Evolutionary conservation across 2,888 invertebrate species (phyloP), one percentile per base, ranked within the genome.

Genomic region (Melinaea marsaeus): DNA sequence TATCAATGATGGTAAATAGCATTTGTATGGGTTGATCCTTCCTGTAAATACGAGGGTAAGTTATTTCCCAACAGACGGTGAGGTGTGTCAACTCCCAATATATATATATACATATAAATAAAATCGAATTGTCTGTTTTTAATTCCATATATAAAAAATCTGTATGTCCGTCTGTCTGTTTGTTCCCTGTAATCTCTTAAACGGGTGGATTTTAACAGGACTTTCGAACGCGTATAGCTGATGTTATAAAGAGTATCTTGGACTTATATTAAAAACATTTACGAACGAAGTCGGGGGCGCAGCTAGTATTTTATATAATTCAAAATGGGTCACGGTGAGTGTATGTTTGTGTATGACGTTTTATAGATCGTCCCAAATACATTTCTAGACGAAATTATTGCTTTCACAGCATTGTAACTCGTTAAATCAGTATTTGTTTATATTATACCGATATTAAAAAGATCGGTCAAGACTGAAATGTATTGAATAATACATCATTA

Each of bases 1-100:
- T 32, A 51, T 6, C 32, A 11, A 13, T 46, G 55, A 2, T 46
- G 47, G 57, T 57, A 45, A 45, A 56, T 42, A 34, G 58, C 62
- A 62, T 62, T 66, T 60, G 59, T 66, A 66, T 35, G 66, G 66
- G 55, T 66, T 57, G 55, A 48, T 45, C 46, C 58, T 57, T 46
- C 47, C 37, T 46, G 59, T 42, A 61, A 51, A 66, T 47, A 37
- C 55, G 7, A 46, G 55, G 59, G 64, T 62, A 45, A 66, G 57
- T 62, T 63, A 55, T 57, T 33, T 33, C 42, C 32, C 22, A 3
- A 32, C 32, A 42, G 7, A 2, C 2, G 9, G 42, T 42, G 2
- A 37, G 37, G 37, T 37, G 7, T 7, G 4, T 37, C 37, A 37
- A 37, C 37, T 4, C 37, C 37, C 37, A 37, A 37, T 37, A 37